Evolutionary conservation across 2,888 invertebrate genomes (phyloP), one percentile per base, ranked within the genome.

Genomic region (Thymelicus sylvestris): DNA sequence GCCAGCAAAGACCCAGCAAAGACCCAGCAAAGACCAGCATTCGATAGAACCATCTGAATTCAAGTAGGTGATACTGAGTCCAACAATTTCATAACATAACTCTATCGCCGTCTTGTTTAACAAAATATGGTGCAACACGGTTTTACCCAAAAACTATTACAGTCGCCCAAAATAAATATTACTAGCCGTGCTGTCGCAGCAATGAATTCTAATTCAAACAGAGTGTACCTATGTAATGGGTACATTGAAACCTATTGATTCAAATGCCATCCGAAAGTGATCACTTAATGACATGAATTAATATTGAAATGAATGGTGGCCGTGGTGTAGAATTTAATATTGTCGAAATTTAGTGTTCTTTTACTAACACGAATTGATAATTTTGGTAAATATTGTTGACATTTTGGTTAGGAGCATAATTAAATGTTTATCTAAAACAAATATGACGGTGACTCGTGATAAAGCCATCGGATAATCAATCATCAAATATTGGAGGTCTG

Each of bases 381-480:
- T 63, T 24, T 55, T 24, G 65, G 41, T 15, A 1, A 55, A 24
- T 6, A 65, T 55, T 65, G 15, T 52, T 19, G 41, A 38, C 13
- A 15, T 52, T 65, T 31, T 31, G n/a, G 15, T 65, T 52, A 44
- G 10, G 8, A 65, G 13, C 31, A 12, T 41, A 38, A 19, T 65
- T 65, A 41, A 65, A 65, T 55, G 39, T 52, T 65, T 65, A 24
- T 38, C 38, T 63, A 65, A 65, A 55, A 52, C 41, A 65, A 55
- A 65, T 19, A 44, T 10, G 50, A 38, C 19, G 6, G 39, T 19
- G 38, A 50, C 50, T 52, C 15, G 50, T 19, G 50, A 52, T 52
- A 52, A 52, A 19, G 15, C 50, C 50, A 15, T 52, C 50, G 10
- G 19, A 15, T 7, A 52, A 52, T 52, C 50, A 52, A 52, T 19